phyloP scores from a whole-genome alignment of 2,888 invertebrate species.

The Germaria angustata region DNA sequence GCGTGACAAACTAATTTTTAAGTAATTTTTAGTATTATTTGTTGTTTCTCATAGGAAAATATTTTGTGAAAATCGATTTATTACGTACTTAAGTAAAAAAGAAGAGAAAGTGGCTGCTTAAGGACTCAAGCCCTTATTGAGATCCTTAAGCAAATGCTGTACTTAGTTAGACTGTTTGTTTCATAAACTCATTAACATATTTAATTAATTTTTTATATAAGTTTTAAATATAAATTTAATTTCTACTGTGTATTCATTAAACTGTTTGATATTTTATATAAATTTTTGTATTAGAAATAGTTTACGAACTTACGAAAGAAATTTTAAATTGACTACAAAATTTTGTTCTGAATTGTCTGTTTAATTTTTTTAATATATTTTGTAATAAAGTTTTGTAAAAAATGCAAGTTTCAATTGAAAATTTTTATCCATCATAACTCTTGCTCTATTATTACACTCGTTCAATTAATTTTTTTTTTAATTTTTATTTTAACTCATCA shows the following conservation, averaged over 20 bases:
- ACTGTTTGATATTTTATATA: slow-evolving; percentile 4
- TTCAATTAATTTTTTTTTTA: too few species aligned
- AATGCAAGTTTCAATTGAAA: too few species aligned
- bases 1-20: slow-evolving; percentile 66
- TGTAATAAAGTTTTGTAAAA: slow-evolving; percentile 56
- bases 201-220: slow-evolving; percentile 15
- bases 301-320: neutral
- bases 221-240: slow-evolving; percentile 17
- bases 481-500: too few species aligned
- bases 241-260: slow-evolving; percentile 2
- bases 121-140: neutral
- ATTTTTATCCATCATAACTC: too few species aligned
- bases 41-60: slow-evolving; percentile 62
- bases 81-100: neutral
- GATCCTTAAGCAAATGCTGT: neutral
- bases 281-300: slow-evolving; percentile 33
- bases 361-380: slow-evolving; percentile 37
- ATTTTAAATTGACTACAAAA: neutral
- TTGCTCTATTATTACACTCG: too few species aligned
- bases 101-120: slow-evolving; percentile 4
- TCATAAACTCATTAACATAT: slow-evolving; percentile 48
- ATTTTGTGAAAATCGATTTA: neutral
- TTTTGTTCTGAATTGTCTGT: slow-evolving; percentile 31
- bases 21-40: slow-evolving; percentile 55
- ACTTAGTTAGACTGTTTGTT: slow-evolving; percentile 63